phyloP scores from a whole-genome alignment of 2,888 invertebrate genomes.

The Ferrisia virgata region DNA sequence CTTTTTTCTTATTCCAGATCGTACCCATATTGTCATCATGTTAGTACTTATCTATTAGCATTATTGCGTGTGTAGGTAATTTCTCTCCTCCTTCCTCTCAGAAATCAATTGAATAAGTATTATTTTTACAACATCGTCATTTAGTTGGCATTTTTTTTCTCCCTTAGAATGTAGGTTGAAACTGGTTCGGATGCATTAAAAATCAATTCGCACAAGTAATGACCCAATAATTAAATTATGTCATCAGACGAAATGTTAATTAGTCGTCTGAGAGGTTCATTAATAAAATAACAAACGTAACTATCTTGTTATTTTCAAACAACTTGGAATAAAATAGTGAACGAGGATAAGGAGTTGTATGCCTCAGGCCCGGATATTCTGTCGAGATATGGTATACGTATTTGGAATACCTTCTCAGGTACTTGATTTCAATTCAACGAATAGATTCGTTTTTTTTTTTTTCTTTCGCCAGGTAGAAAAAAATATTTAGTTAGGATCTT shows the following conservation, averaged over 20 bases:
- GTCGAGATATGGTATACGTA: not conserved
- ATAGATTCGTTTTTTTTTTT: too few species aligned
- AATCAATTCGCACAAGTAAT: constrained; percentile 15
- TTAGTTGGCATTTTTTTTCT: not conserved
- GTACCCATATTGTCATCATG: not conserved
- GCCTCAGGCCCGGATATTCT: not conserved
- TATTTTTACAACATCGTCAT: not conserved
- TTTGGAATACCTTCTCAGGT: not conserved
- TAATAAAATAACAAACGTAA: not conserved
- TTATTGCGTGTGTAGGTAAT: not conserved
- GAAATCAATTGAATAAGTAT: too few species aligned
- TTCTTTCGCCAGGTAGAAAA: too few species aligned
- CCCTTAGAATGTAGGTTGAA: not conserved
- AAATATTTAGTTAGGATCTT: too few species aligned
- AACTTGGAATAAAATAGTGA: too few species aligned
- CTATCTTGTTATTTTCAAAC: not conserved
- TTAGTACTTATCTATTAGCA: not conserved
- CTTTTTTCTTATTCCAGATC: not conserved
- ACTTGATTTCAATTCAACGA: not conserved
- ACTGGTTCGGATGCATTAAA: constrained; percentile 7
- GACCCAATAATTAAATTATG: constrained; percentile 25
- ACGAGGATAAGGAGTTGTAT: too few species aligned
- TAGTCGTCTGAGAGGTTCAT: not conserved
- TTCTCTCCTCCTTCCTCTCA: too few species aligned
- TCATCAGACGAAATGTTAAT: constrained; percentile 2